phyloP scores from a whole-genome alignment of 2,113 vertebrate species.

The Clarias magur region DNA sequence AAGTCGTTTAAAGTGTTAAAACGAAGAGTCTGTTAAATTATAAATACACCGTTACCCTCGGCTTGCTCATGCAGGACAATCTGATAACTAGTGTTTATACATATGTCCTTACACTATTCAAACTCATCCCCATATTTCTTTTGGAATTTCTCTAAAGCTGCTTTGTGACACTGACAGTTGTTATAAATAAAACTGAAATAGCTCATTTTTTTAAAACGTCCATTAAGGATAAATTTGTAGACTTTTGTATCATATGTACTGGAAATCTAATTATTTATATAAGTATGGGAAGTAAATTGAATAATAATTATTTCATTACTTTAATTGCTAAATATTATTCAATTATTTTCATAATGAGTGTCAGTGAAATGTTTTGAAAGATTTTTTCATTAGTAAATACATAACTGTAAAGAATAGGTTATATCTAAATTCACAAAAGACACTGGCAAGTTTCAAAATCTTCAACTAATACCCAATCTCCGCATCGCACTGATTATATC shows the following conservation, averaged over 20 bases:
- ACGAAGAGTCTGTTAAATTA: neutral
- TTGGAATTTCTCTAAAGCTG: too few relatives aligned
- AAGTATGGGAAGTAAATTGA: neutral
- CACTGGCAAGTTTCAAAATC: neutral
- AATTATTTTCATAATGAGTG: neutral
- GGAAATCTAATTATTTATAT: neutral
- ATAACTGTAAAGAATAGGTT: neutral
- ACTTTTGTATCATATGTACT: neutral
- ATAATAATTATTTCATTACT: neutral
- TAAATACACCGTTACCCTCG: neutral
- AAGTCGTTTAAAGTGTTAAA: neutral
- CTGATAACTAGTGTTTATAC: too few relatives aligned
- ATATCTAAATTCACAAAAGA: neutral
- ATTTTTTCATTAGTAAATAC: neutral
- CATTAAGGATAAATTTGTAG: neutral
- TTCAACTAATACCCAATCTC: neutral
- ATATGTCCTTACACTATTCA: too few relatives aligned
- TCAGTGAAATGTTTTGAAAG: neutral
- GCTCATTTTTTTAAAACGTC: neutral
- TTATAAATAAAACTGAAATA: too few relatives aligned
- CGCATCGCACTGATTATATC: neutral
- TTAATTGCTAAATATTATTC: too few relatives aligned
- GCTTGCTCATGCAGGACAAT: too few relatives aligned
- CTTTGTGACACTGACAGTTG: too few relatives aligned
- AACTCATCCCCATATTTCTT: too few relatives aligned